Percentiles rank a stretch among this genome's conserved stretches.
These are phyloP conservation scores for Chloropsis hardwickii DNA, from an alignment of 2,113 vertebrate genomes.

Conservation along the genomic window DNA sequence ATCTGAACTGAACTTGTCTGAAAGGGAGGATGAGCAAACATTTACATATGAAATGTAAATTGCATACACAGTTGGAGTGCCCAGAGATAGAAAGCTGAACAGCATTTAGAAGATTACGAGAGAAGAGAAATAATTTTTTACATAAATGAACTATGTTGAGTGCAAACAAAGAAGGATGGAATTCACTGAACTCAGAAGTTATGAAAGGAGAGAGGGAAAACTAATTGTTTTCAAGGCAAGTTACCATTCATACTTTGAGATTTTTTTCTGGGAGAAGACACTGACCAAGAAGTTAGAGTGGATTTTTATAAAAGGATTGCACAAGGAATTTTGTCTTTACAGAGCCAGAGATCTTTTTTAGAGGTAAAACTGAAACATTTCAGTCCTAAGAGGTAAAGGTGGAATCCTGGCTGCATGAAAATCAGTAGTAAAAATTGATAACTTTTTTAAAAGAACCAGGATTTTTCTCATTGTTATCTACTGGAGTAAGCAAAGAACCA, in stretches of 20 bases:
- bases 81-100: background rate
- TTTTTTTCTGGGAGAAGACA: background rate
- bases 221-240: background rate
- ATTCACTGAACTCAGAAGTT: background rate
- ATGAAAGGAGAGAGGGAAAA: background rate
- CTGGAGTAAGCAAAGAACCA: background rate
- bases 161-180: background rate
- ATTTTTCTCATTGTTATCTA: background rate
- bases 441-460: background rate
- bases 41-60: background rate
- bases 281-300: background rate
- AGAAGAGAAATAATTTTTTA: background rate
- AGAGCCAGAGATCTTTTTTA: background rate
- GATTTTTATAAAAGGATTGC: background rate
- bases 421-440: background rate
- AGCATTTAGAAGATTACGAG: background rate
- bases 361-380: background rate
- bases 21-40: background rate
- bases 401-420: background rate
- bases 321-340: background rate
- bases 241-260: background rate
- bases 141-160: background rate
- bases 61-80: background rate
- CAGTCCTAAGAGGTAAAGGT: background rate
- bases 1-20: background rate